These are phyloP conservation scores for Lucinisca nassula DNA, from an alignment of 2,888 invertebrate species.

Conservation along the genomic window DNA sequence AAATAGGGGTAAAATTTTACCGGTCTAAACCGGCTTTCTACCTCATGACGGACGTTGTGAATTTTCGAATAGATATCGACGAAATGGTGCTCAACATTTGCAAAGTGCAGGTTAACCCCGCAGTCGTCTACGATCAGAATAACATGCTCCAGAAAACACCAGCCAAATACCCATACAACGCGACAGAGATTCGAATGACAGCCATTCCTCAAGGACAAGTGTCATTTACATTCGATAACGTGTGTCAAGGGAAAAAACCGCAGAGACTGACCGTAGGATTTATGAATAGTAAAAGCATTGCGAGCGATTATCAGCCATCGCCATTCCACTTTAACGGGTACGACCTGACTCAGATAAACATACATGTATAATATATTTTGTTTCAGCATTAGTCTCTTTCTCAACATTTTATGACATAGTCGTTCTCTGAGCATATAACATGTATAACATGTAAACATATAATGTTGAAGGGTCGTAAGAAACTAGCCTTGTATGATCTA, in stretches of 20 bases:
- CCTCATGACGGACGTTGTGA: constrained; percentile 14
- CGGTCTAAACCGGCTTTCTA: constrained; percentile 27
- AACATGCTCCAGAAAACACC: not conserved
- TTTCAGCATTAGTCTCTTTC: too few relatives aligned
- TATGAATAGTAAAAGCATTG: constrained; percentile 25
- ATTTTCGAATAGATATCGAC: constrained; percentile 18
- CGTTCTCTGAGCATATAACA: too few relatives aligned
- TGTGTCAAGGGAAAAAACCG: constrained; percentile 34
- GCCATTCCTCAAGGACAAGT: not conserved
- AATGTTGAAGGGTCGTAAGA: too few relatives aligned
- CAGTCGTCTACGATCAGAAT: not conserved
- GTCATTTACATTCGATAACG: constrained; percentile 28
- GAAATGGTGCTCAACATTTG: not conserved
- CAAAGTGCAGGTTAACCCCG: not conserved
- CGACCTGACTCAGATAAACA: constrained; percentile 19
- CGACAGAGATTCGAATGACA: not conserved
- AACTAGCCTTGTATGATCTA: too few relatives aligned
- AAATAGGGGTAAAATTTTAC: constrained; percentile 14
- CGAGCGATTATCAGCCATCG: constrained; percentile 23
- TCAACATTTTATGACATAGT: too few relatives aligned
- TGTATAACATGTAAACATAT: too few relatives aligned
- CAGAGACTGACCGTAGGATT: constrained; percentile 29
- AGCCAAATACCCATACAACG: not conserved
- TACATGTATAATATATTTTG: too few relatives aligned
- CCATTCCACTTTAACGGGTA: constrained; percentile 40